Conservation (phyloP, 2,113 vertebrate species). For the Tachysurus fulvidraco region DNA sequence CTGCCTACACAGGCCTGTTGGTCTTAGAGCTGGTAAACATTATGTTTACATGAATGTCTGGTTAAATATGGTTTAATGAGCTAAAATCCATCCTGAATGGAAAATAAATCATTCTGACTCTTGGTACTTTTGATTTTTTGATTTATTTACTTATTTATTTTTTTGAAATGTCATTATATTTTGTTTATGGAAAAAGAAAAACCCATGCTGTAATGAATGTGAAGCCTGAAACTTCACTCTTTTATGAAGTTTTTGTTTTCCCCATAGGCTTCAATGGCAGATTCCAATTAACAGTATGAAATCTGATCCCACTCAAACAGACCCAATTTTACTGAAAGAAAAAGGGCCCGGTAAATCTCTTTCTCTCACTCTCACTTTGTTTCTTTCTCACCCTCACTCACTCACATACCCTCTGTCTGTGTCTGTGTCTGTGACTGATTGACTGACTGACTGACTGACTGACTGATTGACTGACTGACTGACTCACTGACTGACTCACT, state of each 20-base stretch:
- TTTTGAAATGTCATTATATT: not conserved
- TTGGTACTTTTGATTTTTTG: not conserved
- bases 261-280: slow-evolving; percentile 77
- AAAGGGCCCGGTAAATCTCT: slow-evolving; percentile 50
- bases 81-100: too few species aligned
- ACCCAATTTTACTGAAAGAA: not conserved
- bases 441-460: too few species aligned
- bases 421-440: too few species aligned
- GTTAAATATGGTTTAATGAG: too few species aligned
- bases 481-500: too few species aligned
- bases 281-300: slow-evolving; percentile 71
- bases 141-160: too few species aligned
- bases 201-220: not conserved
- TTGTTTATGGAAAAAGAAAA: not conserved
- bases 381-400: not conserved
- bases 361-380: too few species aligned
- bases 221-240: not conserved
- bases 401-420: not conserved
- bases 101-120: not conserved
- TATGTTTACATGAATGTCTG: too few species aligned
- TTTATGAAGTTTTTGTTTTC: not conserved
- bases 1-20: too few species aligned
- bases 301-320: rapidly evolving
- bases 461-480: too few species aligned
- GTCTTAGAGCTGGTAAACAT: too few species aligned